Evolutionary conservation across 1,140 invertebrate genomes (phyloP).

Genomic region (Drosophila leontia): DNA sequence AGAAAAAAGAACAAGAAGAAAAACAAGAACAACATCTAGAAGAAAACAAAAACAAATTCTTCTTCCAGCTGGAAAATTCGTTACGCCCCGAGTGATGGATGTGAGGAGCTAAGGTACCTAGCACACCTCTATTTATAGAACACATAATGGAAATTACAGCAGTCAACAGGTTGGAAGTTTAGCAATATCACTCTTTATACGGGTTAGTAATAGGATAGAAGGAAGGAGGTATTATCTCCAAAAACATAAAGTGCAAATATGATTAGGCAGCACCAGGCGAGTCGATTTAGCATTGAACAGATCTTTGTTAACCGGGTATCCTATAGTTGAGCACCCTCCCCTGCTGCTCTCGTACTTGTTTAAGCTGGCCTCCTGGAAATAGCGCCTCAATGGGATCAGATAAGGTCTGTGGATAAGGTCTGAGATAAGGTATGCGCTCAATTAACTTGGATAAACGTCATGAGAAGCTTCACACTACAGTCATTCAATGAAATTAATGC

Average conservation of each 20-base stretch:
- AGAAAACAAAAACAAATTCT: conserved; percentile 28
- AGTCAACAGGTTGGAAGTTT: conserved; percentile 30
- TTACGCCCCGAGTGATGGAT: conserved; percentile 53
- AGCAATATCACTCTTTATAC: background rate
- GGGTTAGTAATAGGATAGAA: background rate
- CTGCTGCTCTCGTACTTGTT: background rate
- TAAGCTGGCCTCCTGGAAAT: background rate
- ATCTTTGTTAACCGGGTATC: too few species aligned
- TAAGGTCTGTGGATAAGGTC: conserved; percentile 7
- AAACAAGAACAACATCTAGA: background rate
- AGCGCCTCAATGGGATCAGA: background rate
- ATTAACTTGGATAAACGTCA: conserved; percentile 20
- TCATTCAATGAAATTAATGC: background rate
- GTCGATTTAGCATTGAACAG: background rate
- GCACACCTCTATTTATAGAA: conserved; percentile 36
- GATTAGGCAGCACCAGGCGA: background rate
- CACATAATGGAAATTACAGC: conserved; percentile 26
- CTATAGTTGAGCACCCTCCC: too few species aligned
- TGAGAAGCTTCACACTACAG: background rate
- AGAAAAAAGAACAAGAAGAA: background rate
- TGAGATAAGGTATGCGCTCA: conserved; percentile 5
- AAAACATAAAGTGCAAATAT: background rate
- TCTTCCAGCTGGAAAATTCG: conserved; percentile 49
- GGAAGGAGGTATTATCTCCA: too few species aligned
- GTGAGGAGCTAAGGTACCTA: background rate